Percentiles rank a stretch among this genome's conserved stretches.
phyloP scores from a whole-genome alignment of 2,888 invertebrate species.

The Trichacis sp. region DNA sequence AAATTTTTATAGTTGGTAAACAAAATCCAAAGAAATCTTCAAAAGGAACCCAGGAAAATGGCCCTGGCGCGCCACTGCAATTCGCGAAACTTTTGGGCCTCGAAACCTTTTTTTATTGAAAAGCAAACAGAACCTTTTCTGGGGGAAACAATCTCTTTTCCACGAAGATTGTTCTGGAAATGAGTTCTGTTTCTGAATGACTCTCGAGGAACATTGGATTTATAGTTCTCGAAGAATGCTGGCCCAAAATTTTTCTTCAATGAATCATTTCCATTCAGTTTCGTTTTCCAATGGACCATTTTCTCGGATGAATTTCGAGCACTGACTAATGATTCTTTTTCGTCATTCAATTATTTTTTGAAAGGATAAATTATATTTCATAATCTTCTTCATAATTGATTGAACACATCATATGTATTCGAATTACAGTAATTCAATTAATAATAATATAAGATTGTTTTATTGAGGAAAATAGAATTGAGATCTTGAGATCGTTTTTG shows the following conservation, averaged over 20 bases:
- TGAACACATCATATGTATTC: too few species aligned
- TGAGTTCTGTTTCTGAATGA: too few species aligned
- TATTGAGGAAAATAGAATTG: too few species aligned
- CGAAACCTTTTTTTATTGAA: slow-evolving; percentile 13
- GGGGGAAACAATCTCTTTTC: background rate
- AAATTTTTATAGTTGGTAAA: slow-evolving; percentile 57
- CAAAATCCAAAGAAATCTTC: slow-evolving; percentile 59
- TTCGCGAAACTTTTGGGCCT: background rate
- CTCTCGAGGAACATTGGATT: background rate
- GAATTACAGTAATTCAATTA: too few species aligned
- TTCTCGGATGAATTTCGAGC: background rate
- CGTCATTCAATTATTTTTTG: too few species aligned
- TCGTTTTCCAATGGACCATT: background rate
- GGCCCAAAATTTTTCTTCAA: background rate
- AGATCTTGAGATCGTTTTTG: too few species aligned
- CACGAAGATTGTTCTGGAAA: background rate
- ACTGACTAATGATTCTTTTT: too few species aligned
- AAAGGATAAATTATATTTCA: too few species aligned
- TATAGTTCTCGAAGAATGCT: background rate
- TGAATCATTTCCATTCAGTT: background rate
- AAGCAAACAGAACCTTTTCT: slow-evolving; percentile 14
- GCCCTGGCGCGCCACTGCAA: slow-evolving; percentile 26
- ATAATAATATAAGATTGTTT: too few species aligned
- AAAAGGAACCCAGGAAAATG: slow-evolving; percentile 26
- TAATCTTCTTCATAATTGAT: background rate